Evolutionary conservation across 2,888 invertebrate genomes (phyloP).

Genomic region (Mesopsocus fuscifrons): DNA sequence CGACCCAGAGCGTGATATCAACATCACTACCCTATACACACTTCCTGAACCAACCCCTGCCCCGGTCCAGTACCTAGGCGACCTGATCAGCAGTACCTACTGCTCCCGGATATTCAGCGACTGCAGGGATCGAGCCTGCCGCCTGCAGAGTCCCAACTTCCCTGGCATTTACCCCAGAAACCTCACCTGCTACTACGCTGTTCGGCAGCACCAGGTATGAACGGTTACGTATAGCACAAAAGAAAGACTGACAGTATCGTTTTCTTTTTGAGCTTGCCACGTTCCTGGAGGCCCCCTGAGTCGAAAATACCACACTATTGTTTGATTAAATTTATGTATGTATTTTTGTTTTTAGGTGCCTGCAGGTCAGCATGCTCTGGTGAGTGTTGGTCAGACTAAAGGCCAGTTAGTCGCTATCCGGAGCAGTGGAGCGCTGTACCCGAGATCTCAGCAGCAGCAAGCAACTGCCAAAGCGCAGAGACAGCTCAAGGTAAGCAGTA

Average conservation of each 20-base stretch:
- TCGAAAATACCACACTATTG: too few species aligned
- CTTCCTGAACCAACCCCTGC: not conserved
- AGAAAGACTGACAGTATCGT: too few species aligned
- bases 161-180: constrained; percentile 87
- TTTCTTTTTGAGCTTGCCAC: too few species aligned
- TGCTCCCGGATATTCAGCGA: constrained; percentile 84
- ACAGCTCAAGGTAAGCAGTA: constrained; percentile 24
- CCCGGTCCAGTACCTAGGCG: constrained; percentile 54
- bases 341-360: too few species aligned
- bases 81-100: constrained; percentile 78
- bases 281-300: too few species aligned
- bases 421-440: constrained; percentile 50
- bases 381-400: constrained; percentile 66
- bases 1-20: constrained; percentile 17
- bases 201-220: constrained; percentile 46
- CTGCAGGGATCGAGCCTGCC: constrained; percentile 76
- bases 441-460: constrained; percentile 31
- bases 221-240: too few species aligned
- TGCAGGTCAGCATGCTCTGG: constrained; percentile 70
- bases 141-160: constrained; percentile 81
- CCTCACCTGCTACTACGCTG: constrained; percentile 85
- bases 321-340: too few species aligned
- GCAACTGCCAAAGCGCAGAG: constrained; percentile 29
- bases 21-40: constrained; percentile 26
- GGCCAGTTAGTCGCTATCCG: constrained; percentile 56